phyloP scores from a whole-genome alignment of 1,140 invertebrate genomes.

The Wasmannia auropunctata region DNA sequence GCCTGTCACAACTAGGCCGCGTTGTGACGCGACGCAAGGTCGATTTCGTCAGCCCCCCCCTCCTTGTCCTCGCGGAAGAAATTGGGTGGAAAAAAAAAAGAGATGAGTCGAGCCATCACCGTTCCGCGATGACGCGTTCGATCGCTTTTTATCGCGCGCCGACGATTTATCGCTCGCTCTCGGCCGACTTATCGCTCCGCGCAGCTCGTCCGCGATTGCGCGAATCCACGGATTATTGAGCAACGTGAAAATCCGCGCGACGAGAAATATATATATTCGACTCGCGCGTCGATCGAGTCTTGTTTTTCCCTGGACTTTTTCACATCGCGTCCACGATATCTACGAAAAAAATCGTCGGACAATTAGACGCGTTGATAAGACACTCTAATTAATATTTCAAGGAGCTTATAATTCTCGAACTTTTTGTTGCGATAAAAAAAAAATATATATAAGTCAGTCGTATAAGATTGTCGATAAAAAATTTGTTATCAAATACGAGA shows the following conservation, averaged over 20 bases:
- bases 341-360: too few species aligned
- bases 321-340: too few species aligned
- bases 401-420: too few species aligned
- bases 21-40: slow-evolving; percentile 28
- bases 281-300: too few species aligned
- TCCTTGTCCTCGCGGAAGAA: not conserved
- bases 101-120: not conserved
- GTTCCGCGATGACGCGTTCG: not conserved
- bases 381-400: too few species aligned
- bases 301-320: too few species aligned
- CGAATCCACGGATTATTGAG: not conserved
- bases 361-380: too few species aligned
- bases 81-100: slow-evolving; percentile 15
- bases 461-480: not conserved
- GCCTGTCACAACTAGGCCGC: slow-evolving; percentile 26
- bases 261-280: too few species aligned
- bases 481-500: not conserved
- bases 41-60: slow-evolving; percentile 22
- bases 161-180: not conserved
- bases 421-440: too few species aligned
- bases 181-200: not conserved
- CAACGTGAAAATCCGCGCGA: not conserved
- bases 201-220: not conserved
- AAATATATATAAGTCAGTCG: too few species aligned
- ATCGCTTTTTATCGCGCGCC: not conserved